phyloP scores from a whole-genome alignment of 2,888 invertebrate genomes.

The Oligia latruncula region DNA sequence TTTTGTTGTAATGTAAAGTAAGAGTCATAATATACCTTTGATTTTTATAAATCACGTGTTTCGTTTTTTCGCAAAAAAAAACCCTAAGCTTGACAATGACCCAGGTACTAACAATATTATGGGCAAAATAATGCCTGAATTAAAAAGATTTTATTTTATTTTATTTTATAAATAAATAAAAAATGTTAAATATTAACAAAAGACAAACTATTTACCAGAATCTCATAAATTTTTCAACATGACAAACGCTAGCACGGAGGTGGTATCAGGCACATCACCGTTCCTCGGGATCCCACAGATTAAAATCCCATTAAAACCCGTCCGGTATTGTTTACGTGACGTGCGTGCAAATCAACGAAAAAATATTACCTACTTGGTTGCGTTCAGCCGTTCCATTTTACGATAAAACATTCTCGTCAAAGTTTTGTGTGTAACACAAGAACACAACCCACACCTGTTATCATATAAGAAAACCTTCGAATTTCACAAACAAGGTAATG shows the following conservation, averaged over 20 bases:
- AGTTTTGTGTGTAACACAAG: conserved; percentile 31
- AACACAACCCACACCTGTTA: conserved; percentile 36
- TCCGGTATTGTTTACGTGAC: conserved; percentile 61
- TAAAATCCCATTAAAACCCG: conserved; percentile 59
- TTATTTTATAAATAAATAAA: no score
- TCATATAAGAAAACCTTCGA: conserved; percentile 32
- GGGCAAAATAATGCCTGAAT: no score
- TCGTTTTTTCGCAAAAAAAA: no score
- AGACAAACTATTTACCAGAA: not conserved
- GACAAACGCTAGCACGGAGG: conserved; percentile 7
- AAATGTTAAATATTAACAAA: not conserved
- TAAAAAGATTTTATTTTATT: no score
- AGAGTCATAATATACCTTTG: no score
- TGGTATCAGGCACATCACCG: conserved; percentile 37
- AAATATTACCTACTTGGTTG: conserved; percentile 44
- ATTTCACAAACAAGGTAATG: conserved; percentile 27
- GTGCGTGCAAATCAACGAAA: conserved; percentile 52
- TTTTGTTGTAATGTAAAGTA: no score
- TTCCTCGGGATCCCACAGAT: conserved; percentile 49
- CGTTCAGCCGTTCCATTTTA: conserved; percentile 27
- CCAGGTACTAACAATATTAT: no score
- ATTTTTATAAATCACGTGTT: no score
- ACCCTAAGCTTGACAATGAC: no score
- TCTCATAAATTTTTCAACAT: conserved; percentile 23
- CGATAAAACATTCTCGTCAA: conserved; percentile 40